Conservation (phyloP, 2,113 vertebrate species). For the Eretmochelys imbricata region DNA sequence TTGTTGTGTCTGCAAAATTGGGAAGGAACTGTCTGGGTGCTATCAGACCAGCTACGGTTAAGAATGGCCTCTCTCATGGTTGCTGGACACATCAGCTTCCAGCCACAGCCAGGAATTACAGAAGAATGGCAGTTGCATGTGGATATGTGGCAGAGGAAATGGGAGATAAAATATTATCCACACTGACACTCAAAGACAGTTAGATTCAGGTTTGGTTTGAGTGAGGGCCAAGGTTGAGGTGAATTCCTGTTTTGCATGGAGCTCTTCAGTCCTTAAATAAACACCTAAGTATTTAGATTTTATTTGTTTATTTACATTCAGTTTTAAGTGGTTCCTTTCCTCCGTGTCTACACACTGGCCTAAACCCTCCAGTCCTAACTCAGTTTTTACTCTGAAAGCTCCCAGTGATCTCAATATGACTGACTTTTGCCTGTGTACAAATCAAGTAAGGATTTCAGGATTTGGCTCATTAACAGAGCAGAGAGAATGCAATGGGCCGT, state of each 20-base stretch:
- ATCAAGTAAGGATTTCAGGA: background rate
- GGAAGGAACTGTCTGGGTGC: background rate
- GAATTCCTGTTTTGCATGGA: background rate
- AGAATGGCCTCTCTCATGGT: background rate
- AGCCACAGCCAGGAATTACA: fast-evolving
- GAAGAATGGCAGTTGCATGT: background rate
- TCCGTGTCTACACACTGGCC: background rate
- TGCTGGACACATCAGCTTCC: background rate
- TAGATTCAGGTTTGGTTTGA: background rate
- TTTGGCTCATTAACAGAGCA: background rate
- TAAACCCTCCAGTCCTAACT: background rate
- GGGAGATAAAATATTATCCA: background rate
- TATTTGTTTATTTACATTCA: background rate
- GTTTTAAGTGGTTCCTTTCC: background rate
- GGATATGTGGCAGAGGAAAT: background rate
- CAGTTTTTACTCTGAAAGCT: background rate
- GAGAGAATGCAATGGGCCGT: background rate
- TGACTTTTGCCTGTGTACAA: background rate
- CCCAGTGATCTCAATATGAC: background rate
- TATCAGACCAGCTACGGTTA: background rate
- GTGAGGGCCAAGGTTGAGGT: background rate
- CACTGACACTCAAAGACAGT: background rate
- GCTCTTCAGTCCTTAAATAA: background rate
- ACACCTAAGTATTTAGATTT: background rate
- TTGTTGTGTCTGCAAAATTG: background rate